phyloP scores from a whole-genome alignment of 2,797 vertebrate genomes.

The Hemitrygon akajei region DNA sequence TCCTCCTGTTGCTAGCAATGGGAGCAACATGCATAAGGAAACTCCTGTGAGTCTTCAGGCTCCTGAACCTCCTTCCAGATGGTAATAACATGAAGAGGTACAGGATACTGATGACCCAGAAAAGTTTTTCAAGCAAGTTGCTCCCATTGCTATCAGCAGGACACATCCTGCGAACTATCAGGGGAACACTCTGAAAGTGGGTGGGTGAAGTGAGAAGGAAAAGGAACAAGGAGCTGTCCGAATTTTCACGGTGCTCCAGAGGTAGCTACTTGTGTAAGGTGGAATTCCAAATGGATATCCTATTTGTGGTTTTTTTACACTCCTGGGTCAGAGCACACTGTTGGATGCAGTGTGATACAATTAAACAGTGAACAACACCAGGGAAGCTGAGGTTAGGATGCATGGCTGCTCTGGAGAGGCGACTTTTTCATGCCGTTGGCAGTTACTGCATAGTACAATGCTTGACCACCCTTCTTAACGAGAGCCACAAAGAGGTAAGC shows the following conservation, averaged over 20 bases:
- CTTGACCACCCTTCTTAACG: not conserved
- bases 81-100: not conserved
- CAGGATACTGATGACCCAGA: not conserved
- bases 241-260: too few species aligned
- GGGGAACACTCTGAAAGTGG: not conserved
- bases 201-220: too few species aligned
- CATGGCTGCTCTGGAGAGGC: not conserved
- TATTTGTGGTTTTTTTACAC: slow-evolving; percentile 7
- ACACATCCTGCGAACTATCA: too few species aligned
- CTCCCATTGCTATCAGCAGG: too few species aligned
- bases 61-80: not conserved
- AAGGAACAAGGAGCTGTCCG: too few species aligned
- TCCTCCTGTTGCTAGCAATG: not conserved
- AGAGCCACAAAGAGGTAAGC: not conserved
- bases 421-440: not conserved
- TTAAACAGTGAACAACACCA: not conserved
- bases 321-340: not conserved
- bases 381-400: not conserved
- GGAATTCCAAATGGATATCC: not conserved
- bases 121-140: too few species aligned
- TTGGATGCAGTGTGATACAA: not conserved
- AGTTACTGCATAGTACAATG: not conserved
- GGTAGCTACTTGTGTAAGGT: too few species aligned
- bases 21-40: not conserved
- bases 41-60: too few species aligned